Evolutionary conservation across 2,797 vertebrate species (phyloP), one percentile per base, ranked within the genome.

Genomic region (Ctenopoma kingsleyae): DNA sequence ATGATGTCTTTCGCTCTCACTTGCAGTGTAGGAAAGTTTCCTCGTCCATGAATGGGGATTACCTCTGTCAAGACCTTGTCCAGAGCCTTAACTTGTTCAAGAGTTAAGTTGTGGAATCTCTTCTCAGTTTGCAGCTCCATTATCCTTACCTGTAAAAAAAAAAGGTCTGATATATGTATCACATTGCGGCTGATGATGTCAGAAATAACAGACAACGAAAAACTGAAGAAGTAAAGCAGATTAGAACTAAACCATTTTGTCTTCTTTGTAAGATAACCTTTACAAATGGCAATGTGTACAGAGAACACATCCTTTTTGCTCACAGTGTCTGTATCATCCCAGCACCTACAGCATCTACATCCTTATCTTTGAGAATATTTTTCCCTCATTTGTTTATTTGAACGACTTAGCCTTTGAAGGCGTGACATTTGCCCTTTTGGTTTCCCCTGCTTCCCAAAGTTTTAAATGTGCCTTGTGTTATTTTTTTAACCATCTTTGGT

Each of bases 1-100:
- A 99, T 97, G 12, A 99, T 97, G 87, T 98, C 95, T 92, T 97
- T 99, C 0, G 93, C 97, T 85, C 96, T 97, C 72, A 99, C 95
- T 84, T 98, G 96, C 89, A 99, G 76, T 0, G 98, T 99, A 0
- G 98, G 98, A 23, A 99, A 99, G 87, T 99, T 96, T 11, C 98
- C 98, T 84, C 96, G 93, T 46, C 98, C 98, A 0, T 99, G 96
- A 87, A 99, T 95, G 54, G 98, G 97, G 80, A 98, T 96, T 22
- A 95, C 92, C 87, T 98, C 97, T 0, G 95, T 95, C 85, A 99
- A 90, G 73, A 99, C 96, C 80, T 96, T 95, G 87, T 99, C 95
- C 75, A 99, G 92, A 84, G 94, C 95, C 89, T 94, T 91, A 89
- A 99, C 90, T 86, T 99, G 98, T 71, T 98, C 96, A 70, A 94